Evolutionary conservation across 2,888 invertebrate genomes (phyloP).

Genomic region (Melanostoma scalare): DNA sequence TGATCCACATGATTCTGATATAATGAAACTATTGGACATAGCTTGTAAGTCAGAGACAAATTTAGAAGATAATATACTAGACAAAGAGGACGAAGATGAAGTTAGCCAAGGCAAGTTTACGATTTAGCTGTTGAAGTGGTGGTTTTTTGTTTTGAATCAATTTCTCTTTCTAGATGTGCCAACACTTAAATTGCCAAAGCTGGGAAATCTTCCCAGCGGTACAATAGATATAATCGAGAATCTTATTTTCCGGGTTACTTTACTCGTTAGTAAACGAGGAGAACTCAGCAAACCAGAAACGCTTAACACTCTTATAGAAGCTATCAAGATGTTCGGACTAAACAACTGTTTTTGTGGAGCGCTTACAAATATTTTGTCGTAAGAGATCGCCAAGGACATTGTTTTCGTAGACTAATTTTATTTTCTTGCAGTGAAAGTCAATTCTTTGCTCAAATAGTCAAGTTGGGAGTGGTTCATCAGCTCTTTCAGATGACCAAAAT

Average conservation of each 20-base stretch:
- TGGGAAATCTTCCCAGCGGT: constrained; percentile 75
- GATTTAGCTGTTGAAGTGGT: no score
- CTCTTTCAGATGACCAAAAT: constrained; percentile 79
- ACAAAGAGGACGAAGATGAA: constrained; percentile 80
- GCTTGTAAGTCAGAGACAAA: constrained; percentile 76
- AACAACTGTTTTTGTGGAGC: constrained; percentile 79
- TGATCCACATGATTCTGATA: constrained; percentile 75
- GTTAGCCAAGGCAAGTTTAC: constrained; percentile 75
- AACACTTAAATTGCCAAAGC: constrained; percentile 75
- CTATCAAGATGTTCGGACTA: constrained; percentile 79
- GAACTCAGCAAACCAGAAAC: constrained; percentile 80
- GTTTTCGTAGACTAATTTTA: not conserved
- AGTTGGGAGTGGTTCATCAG: constrained; percentile 79
- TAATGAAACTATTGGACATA: constrained; percentile 79
- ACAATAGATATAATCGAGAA: constrained; percentile 80
- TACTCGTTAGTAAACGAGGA: constrained; percentile 78
- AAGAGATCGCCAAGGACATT: constrained; percentile 53
- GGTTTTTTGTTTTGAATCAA: not conserved
- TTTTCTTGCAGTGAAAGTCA: constrained; percentile 78
- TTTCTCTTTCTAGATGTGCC: constrained; percentile 75
- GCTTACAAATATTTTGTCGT: constrained; percentile 80
- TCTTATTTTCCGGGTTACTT: constrained; percentile 78
- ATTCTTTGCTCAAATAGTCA: constrained; percentile 81
- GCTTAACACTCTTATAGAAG: constrained; percentile 79
- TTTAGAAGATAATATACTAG: constrained; percentile 79